Conservation (phyloP, 2,888 invertebrate species). For the Formica aserva region DNA sequence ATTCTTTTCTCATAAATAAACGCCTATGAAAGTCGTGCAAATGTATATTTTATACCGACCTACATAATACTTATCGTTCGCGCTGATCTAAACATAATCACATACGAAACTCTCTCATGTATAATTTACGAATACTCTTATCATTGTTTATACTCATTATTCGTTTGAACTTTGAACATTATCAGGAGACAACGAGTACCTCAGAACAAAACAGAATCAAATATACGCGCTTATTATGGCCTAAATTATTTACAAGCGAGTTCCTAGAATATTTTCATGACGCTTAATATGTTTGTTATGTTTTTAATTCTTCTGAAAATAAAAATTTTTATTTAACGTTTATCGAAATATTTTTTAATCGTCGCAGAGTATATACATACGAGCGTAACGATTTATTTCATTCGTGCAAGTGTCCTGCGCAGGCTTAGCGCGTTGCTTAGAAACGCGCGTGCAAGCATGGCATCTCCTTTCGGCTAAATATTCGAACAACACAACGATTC, state of each 20-base stretch:
- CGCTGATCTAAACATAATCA: neutral
- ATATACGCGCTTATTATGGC: neutral
- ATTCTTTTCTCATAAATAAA: constrained; percentile 23
- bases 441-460: constrained; percentile 39
- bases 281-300: neutral
- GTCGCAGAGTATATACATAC: neutral
- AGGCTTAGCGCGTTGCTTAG: constrained; percentile 37
- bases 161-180: neutral
- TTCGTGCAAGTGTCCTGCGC: constrained; percentile 38
- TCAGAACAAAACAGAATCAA: constrained; percentile 27
- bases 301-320: neutral
- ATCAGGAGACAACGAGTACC: neutral
- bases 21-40: constrained; percentile 19
- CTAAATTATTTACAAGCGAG: neutral
- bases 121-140: constrained; percentile 14
- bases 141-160: neutral
- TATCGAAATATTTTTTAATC: neutral
- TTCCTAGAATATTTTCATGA: neutral
- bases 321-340: neutral
- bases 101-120: constrained; percentile 8
- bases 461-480: neutral
- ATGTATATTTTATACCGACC: constrained; percentile 24
- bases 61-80: neutral
- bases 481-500: neutral
- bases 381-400: constrained; percentile 39